A percentile compares a stretch with the other conserved stretches of the same genome.
Conservation (phyloP, 2,888 invertebrate species). For the Protophormia terraenovae region DNA sequence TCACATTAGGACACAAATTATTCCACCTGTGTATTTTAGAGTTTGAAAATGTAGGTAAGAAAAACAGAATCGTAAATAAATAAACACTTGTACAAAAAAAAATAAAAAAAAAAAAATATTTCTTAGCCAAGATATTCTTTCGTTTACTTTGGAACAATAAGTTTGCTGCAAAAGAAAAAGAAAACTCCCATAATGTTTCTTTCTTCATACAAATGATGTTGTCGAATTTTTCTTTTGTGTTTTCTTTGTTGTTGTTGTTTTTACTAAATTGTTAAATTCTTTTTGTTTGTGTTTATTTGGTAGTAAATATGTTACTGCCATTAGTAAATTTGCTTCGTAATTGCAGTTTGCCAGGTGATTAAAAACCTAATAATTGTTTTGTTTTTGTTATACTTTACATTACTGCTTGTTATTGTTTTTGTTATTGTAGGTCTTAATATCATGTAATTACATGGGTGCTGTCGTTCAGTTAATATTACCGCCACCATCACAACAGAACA, state of each 20-base stretch:
- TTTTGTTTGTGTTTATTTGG: constrained; percentile 11
- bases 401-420: not conserved
- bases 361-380: constrained; percentile 79
- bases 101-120: not conserved
- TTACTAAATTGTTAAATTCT: constrained; percentile 4
- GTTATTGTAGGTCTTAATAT: constrained; percentile 31
- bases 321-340: constrained; percentile 75
- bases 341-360: constrained; percentile 80
- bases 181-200: constrained; percentile 16
- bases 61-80: constrained; percentile 23
- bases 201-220: constrained; percentile 33
- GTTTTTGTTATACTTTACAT: constrained; percentile 66
- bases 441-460: constrained; percentile 50
- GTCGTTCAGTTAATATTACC: constrained; percentile 11
- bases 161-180: not conserved
- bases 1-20: constrained; percentile 26
- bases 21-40: constrained; percentile 27
- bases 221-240: constrained; percentile 26
- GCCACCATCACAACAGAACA: not conserved
- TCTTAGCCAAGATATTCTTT: not conserved
- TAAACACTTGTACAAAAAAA: constrained; percentile 35
- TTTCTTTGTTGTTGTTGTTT: not conserved
- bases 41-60: not conserved
- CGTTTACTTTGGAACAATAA: not conserved
- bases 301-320: constrained; percentile 45